phyloP scores from a whole-genome alignment of 2,113 vertebrate species.

The Poeciliopsis turrubarensis region DNA sequence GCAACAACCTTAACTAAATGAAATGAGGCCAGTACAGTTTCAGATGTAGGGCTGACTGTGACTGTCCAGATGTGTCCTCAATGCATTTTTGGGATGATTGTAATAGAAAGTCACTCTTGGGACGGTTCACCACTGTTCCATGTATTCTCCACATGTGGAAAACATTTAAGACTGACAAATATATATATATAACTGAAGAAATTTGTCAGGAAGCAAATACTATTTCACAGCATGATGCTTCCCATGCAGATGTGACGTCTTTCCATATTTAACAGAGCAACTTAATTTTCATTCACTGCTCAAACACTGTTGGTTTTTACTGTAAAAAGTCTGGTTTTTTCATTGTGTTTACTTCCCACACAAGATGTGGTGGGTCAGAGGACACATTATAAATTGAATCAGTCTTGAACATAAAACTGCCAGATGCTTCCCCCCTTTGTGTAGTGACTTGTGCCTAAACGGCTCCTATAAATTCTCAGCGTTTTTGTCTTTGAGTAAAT shows the following conservation, averaged over 20 bases:
- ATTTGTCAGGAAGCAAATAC: neutral
- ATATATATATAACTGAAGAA: neutral
- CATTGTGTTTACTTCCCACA: conserved; percentile 37
- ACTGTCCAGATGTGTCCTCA: too few species aligned
- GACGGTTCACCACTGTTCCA: too few species aligned
- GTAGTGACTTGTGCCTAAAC: conserved; percentile 23
- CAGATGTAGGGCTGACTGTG: neutral
- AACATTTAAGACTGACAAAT: neutral
- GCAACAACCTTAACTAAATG: neutral
- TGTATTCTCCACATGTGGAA: too few species aligned
- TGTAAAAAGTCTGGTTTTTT: conserved; percentile 29
- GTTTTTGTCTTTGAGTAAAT: conserved; percentile 30
- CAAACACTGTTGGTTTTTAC: conserved; percentile 40
- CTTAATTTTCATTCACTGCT: conserved; percentile 54
- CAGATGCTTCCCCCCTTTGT: conserved; percentile 15
- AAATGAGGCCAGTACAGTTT: neutral
- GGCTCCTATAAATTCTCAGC: neutral
- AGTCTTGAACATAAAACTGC: conserved; percentile 27
- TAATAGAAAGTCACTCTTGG: too few species aligned
- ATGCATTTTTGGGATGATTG: too few species aligned
- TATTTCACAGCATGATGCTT: neutral
- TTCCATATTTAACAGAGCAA: conserved; percentile 1
- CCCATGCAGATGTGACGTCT: conserved; percentile 10
- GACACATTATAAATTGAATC: conserved; percentile 41
- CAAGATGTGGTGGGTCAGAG: conserved; percentile 10